Evolutionary conservation across 2,113 vertebrate genomes (phyloP), one percentile per base, ranked within the genome.

Genomic region (Otolemur garnettii): DNA sequence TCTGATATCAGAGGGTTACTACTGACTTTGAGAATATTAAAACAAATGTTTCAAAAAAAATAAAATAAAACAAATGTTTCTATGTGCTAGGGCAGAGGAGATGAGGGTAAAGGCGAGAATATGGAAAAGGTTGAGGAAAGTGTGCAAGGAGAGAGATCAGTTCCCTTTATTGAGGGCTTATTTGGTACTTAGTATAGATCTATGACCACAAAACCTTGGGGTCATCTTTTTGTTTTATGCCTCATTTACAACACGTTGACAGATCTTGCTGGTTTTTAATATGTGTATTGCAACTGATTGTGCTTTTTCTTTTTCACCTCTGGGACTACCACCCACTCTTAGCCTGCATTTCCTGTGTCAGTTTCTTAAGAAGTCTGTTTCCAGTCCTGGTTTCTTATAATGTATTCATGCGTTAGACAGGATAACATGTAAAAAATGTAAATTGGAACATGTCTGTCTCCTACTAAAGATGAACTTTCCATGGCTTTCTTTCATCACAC

Each of bases 21-120:
- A 71, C 9, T 94, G 72, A 84, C 33, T 77, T 89, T 91, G 80
- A 72, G 64, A 86, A 62, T 38, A 50, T 79, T 86, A 72, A 35
- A 18, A 85, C 33, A 38, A 68, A 42, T 45, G 3, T 74, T 87
- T 74, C 62, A 38, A 38, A 38, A 38, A 38, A 38, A 38, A 38
- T 38, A 38, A 38, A 53, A n/a, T 38, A 33, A 83, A 38, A 15
- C 22, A 62, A 15, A 42, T 45, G 3, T 74, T 87, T 74, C 62
- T 72, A 8, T 42, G n/a, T 57, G 15, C 18, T 62, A 6, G 88
- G 33, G 33, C 55, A 88, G 81, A 91, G 45, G 45, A 79, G 55
- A n/a, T 57, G 24, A 74, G 17, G 21, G 33, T 68, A 22, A 64
- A 55, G 21, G 42, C 57, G 74, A 80, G n/a, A 68, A 19, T 30